A percentile compares a stretch with the other conserved stretches of the same genome.
Evolutionary conservation across 1,140 invertebrate genomes (phyloP).

Genomic region (Physella acuta): DNA sequence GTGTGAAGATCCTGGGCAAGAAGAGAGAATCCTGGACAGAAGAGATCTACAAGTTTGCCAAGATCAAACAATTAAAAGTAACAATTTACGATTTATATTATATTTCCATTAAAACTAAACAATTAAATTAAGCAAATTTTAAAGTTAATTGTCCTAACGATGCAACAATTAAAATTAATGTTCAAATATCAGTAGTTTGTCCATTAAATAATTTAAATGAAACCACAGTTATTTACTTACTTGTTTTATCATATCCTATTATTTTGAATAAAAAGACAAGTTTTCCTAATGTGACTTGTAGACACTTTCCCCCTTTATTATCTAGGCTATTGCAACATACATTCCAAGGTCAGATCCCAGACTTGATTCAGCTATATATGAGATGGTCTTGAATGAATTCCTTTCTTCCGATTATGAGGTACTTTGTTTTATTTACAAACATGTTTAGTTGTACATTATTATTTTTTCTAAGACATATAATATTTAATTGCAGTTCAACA

Average conservation of each 20-base stretch:
- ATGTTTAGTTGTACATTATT: conserved; percentile 3
- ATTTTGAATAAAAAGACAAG: too few species aligned
- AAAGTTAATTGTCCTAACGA: too few species aligned
- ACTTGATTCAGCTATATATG: conserved; percentile 85
- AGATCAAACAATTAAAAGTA: conserved; percentile 73
- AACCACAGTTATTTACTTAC: too few species aligned
- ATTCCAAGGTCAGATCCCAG: conserved; percentile 70
- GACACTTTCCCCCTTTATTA: too few species aligned
- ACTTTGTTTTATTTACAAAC: too few species aligned
- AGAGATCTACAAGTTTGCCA: conserved; percentile 87
- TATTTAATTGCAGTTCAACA: not conserved
- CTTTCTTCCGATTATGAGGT: conserved; percentile 79
- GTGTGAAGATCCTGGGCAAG: conserved; percentile 71
- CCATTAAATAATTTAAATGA: too few species aligned
- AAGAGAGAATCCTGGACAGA: conserved; percentile 92
- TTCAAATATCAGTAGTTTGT: too few species aligned
- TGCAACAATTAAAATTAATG: too few species aligned
- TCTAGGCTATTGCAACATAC: conserved; percentile 80
- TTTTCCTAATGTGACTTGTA: too few species aligned
- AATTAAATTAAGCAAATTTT: too few species aligned
- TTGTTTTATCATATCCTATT: too few species aligned
- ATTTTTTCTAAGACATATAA: not conserved
- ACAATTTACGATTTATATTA: not conserved
- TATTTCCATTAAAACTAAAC: too few species aligned
- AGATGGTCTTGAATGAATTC: conserved; percentile 93